Percentiles rank a stretch among this genome's conserved stretches.
phyloP scores from a whole-genome alignment of 2,113 vertebrate genomes.

The Struthio camelus region DNA sequence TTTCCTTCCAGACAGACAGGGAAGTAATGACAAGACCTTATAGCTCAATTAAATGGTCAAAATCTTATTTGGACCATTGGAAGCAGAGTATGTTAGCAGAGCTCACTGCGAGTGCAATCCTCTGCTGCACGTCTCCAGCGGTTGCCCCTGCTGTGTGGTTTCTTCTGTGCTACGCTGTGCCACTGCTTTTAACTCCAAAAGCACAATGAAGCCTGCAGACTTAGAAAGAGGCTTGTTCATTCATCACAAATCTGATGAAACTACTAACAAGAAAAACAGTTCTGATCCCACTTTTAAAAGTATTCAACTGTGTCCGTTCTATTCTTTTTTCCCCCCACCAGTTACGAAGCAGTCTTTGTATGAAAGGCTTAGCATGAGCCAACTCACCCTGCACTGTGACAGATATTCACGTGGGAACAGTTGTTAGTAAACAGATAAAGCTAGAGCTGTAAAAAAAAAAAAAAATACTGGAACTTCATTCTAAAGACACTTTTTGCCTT shows the following conservation, averaged over 20 bases:
- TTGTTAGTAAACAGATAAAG: constrained; percentile 44
- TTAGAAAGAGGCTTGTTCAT: background rate
- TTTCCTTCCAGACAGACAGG: background rate
- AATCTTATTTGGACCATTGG: background rate
- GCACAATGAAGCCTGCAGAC: background rate
- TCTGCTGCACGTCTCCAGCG: background rate
- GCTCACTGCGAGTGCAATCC: background rate
- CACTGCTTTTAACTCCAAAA: background rate
- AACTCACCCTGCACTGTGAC: background rate
- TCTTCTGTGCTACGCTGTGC: background rate
- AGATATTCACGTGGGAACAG: constrained; percentile 45
- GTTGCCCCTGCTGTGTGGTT: fast-evolving
- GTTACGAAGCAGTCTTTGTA: constrained; percentile 21
- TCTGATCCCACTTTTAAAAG: background rate
- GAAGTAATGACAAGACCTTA: background rate
- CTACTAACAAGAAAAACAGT: background rate
- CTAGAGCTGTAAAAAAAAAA: background rate
- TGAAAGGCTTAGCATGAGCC: constrained; percentile 30
- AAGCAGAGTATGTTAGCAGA: background rate
- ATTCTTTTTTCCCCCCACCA: background rate
- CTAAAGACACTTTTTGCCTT: constrained; percentile 26
- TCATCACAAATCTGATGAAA: background rate
- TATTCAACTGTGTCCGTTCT: background rate
- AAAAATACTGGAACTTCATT: constrained; percentile 15
- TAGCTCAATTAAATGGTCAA: background rate